Evolutionary conservation across 2,797 vertebrate genomes (phyloP), one percentile per base, ranked within the genome.

Genomic region (Melanotaenia nigrans): DNA sequence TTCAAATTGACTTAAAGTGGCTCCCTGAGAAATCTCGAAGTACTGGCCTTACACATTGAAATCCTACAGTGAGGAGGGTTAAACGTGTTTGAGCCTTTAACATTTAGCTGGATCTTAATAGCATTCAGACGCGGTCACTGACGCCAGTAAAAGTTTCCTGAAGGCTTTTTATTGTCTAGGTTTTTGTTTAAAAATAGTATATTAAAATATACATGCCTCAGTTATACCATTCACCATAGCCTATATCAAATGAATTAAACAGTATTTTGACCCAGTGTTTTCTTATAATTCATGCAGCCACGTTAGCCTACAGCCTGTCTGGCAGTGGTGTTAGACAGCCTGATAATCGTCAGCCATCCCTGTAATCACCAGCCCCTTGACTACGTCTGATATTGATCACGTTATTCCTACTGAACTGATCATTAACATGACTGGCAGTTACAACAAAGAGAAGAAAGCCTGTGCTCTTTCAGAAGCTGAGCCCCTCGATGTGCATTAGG

Each of bases 341-440:
- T 83, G 73, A 83, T 83, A 81, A 78, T 90, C 84, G 59, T 74
- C 78, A 75, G 77, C 87, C 77, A 11, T 67, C 83, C 75, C 84
- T 78, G 83, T 90, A 87, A 91, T 92, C 87, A 87, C 78, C 85
- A 85, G 79, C 81, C 86, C 75, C 84, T 84, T 47, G 69, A 88
- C 90, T 81, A 57, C 40, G 67, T 87, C 85, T 90, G 90, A 92
- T 92, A 94, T 94, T 91, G 92, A 94, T 93, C 90, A 87, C 71
- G 75, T 83, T 90, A 86, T 90, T 92, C 86, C 82, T 84, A 51
- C 83, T 60, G 65, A 91, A 87, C 87, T 85, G 81, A 92, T 92
- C 93, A 91, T 92, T 91, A 92, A 91, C 90, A 79, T 90, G 90
- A 92, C 86, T 89, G 90, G 83, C 93, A 90, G 89, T 82, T 87